Evolutionary conservation across 2,113 vertebrate species (phyloP).

Genomic region (Cebidichthys violaceus): DNA sequence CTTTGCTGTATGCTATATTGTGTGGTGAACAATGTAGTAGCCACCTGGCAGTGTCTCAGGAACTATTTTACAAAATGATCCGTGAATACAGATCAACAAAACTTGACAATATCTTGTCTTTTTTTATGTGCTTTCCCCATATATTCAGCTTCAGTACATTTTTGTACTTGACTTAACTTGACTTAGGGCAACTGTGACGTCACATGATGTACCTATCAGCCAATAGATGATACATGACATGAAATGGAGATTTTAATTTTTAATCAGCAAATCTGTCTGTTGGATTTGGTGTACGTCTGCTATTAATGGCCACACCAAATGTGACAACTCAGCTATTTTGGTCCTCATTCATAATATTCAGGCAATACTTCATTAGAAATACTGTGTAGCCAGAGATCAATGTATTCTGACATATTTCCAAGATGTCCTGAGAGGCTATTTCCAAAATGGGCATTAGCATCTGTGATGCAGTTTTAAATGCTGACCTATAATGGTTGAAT

Average conservation of each 20-base stretch:
- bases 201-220: constrained; percentile 21
- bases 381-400: constrained; percentile 8
- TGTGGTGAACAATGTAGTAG: not conserved
- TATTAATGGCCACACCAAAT: constrained; percentile 57
- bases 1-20: not conserved
- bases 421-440: constrained; percentile 13
- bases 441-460: constrained; percentile 10
- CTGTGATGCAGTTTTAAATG: not conserved
- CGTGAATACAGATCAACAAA: not conserved
- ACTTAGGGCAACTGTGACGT: not conserved
- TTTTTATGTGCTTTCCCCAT: not conserved
- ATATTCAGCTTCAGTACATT: not conserved
- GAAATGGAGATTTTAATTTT: constrained; percentile 70
- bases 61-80: not conserved
- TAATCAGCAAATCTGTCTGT: constrained; percentile 72
- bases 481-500: constrained; percentile 23
- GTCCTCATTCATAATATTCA: constrained; percentile 50
- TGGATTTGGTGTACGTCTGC: constrained; percentile 48
- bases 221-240: constrained; percentile 41
- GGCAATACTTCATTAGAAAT: constrained; percentile 31
- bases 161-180: not conserved
- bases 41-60: not conserved
- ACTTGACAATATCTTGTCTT: not conserved
- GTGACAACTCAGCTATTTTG: constrained; percentile 66
- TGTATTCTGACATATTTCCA: constrained; percentile 7